A percentile compares a stretch with the other conserved stretches of the same genome.
phyloP scores from a whole-genome alignment of 2,888 invertebrate genomes.

The Ommatoiulus sabulosus region DNA sequence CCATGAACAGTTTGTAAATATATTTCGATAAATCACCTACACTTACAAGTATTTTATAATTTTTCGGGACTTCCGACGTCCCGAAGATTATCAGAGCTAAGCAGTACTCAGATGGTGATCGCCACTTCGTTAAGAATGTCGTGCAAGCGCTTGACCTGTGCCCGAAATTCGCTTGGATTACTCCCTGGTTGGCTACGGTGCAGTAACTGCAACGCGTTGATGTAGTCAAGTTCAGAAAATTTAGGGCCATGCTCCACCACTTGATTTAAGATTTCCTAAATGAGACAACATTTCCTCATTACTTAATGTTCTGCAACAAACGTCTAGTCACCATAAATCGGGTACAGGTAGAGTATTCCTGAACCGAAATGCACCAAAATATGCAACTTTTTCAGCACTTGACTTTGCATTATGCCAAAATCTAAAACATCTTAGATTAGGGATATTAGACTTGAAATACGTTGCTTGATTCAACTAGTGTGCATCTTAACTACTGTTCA shows the following conservation, averaged over 20 bases:
- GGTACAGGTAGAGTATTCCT: no score
- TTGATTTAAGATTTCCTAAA: conserved; percentile 83
- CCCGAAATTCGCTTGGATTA: conserved; percentile 66
- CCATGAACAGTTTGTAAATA: conserved; percentile 31
- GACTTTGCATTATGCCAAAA: no score
- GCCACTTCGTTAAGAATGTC: conserved; percentile 88
- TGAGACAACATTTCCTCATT: conserved; percentile 56
- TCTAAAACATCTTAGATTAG: no score
- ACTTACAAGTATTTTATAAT: not conserved
- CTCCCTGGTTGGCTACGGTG: conserved; percentile 73
- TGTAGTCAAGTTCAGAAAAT: conserved; percentile 88
- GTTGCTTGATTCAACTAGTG: no score
- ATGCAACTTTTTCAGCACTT: no score
- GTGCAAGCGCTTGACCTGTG: conserved; percentile 81
- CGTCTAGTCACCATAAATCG: not conserved
- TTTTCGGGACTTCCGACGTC: not conserved
- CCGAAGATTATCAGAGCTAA: no score
- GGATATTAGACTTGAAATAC: no score
- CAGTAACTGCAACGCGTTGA: conserved; percentile 84
- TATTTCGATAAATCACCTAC: not conserved
- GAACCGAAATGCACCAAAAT: no score
- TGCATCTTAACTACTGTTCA: no score
- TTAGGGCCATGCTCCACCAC: conserved; percentile 89
- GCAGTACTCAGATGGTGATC: conserved; percentile 77
- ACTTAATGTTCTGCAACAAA: not conserved